Conservation (phyloP, 2,797 vertebrate genomes). For the Sebastes itinus region DNA sequence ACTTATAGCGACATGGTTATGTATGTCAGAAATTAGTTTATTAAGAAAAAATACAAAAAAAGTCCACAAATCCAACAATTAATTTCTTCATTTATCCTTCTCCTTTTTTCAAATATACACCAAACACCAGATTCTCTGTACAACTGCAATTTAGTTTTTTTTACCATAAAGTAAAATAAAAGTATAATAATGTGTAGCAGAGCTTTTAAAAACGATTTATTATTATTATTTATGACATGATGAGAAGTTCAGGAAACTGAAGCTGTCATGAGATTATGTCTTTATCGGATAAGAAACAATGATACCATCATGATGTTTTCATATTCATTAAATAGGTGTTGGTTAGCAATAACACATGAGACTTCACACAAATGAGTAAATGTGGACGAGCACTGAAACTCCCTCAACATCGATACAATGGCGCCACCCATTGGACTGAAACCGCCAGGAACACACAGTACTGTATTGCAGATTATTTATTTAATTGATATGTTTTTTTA, state of each 20-base stretch:
- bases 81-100: neutral
- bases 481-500: no score
- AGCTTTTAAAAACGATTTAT: neutral
- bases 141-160: neutral
- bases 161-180: neutral
- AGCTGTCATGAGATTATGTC: neutral
- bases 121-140: neutral
- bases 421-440: slow-evolving; percentile 64
- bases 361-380: neutral
- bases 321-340: neutral
- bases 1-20: neutral
- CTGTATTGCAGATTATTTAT: neutral
- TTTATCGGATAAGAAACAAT: neutral
- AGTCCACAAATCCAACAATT: neutral
- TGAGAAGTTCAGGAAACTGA: neutral
- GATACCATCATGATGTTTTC: neutral
- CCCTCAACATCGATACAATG: slow-evolving; percentile 37
- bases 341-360: neutral
- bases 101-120: neutral
- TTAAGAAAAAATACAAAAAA: neutral
- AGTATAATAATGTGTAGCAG: neutral
- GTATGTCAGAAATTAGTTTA: neutral
- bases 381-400: neutral
- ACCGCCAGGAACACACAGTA: neutral
- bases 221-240: neutral